These are phyloP conservation scores for Cyprinodon variegatus DNA, from an alignment of 2,113 vertebrate genomes.

Conservation along the genomic window DNA sequence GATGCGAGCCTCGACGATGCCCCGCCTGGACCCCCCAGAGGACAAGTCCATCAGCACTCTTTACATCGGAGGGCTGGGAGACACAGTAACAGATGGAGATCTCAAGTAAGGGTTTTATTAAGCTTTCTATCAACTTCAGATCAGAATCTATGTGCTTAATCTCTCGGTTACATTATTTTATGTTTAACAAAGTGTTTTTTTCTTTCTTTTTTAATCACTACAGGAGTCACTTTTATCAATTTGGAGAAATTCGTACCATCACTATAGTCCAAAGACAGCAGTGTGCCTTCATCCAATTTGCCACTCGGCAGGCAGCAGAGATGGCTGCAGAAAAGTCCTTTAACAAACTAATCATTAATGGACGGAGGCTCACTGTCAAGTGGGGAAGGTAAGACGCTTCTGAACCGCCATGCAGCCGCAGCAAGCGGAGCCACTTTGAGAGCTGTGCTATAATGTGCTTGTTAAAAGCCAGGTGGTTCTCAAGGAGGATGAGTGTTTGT, in stretches of 20 bases:
- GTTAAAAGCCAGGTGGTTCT: conserved; percentile 14
- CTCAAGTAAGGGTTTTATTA: conserved; percentile 83
- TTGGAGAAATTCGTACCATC: conserved; percentile 95
- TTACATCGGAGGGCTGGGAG: conserved; percentile 94
- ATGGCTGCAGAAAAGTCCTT: conserved; percentile 97
- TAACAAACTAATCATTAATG: conserved; percentile 97
- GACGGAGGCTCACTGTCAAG: conserved; percentile 95
- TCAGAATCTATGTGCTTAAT: neutral
- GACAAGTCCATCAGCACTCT: conserved; percentile 96
- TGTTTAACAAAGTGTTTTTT: neutral
- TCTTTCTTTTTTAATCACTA: neutral
- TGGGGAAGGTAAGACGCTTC: conserved; percentile 90
- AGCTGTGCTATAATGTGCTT: conserved; percentile 12
- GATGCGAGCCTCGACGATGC: conserved; percentile 96
- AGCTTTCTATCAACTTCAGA: neutral
- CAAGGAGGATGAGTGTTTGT: neutral
- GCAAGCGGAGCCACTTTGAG: neutral
- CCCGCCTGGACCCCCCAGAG: conserved; percentile 92
- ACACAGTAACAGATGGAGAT: conserved; percentile 93
- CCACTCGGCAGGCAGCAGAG: conserved; percentile 91
- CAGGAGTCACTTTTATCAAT: conserved; percentile 98
- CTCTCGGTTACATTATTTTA: neutral
- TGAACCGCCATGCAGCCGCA: neutral
- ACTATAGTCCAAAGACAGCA: conserved; percentile 97
- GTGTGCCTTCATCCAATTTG: conserved; percentile 98